phyloP scores from a whole-genome alignment of 2,888 invertebrate genomes.

The Leucophenga montana region DNA sequence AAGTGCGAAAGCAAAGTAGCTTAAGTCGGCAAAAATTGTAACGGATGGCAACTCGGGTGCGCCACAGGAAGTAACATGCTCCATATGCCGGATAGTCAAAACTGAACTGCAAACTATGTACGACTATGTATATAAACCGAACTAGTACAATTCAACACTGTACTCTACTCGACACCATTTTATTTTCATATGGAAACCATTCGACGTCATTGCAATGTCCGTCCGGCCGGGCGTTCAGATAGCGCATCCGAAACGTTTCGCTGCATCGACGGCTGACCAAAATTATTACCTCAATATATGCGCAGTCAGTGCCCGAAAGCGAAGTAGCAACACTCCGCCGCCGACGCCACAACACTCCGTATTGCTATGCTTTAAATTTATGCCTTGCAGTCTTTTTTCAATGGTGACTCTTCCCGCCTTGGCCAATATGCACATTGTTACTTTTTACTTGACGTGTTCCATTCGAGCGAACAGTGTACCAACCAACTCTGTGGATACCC shows the following conservation, averaged over 20 bases:
- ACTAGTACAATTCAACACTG: too few relatives aligned
- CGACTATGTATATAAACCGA: too few relatives aligned
- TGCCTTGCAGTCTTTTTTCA: not conserved
- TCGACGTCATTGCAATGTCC: too few relatives aligned
- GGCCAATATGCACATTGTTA: constrained; percentile 1
- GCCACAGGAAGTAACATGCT: constrained; percentile 24
- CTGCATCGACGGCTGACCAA: constrained; percentile 11
- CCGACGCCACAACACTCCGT: too few relatives aligned
- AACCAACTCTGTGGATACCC: not conserved
- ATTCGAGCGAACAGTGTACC: not conserved
- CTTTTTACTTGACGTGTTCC: constrained; percentile 5
- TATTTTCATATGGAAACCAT: too few relatives aligned
- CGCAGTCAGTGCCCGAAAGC: constrained; percentile 20
- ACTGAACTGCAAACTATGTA: too few relatives aligned
- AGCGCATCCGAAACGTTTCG: not conserved
- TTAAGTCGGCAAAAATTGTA: constrained; percentile 28
- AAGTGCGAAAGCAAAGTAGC: constrained; percentile 24
- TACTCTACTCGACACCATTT: too few relatives aligned
- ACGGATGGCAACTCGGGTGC: constrained; percentile 5
- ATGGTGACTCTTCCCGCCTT: not conserved
- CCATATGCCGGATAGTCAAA: too few relatives aligned
- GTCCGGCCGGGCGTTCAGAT: too few relatives aligned
- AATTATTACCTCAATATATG: constrained; percentile 29
- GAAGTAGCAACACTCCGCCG: not conserved
- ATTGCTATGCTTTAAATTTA: not conserved